Base-by-base conservation (phyloP, 2,113 vertebrate genomes). In the Bostrychus sinensis region DNA sequence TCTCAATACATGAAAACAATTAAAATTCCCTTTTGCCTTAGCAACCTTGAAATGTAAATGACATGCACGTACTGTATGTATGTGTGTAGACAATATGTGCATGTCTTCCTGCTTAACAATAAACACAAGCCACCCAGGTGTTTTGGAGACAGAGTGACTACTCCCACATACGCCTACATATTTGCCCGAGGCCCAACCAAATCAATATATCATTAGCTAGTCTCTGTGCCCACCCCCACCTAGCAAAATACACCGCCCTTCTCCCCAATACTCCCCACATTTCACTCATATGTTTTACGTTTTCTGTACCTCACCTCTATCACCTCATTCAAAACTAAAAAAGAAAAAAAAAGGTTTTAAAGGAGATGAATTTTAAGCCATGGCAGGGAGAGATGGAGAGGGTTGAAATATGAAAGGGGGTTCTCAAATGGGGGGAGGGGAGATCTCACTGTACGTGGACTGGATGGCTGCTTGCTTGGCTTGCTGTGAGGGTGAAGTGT, bases 141-240 rank as follows among this genome's bases (percentile, higher is more conserved):
- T 86, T 86, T 77, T 38, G 26, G 3, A 74, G 64, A 62, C 79
- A 71, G 77, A 54, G 63, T 41, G 62, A 57, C 36, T 71, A 74
- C 69, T 80, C 80, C 81, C 84, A 85, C 84, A 23, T 11, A 77
- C 77, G 72, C 82, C 74, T 38, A 66, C 72, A 63, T 58, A 54
- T 77, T 77, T 70, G 77, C 84, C 82, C 77, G 62, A 14, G 84
- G 89, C 80, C 58, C 53, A 67, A 16, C 30, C 75, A 66, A 78
- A 91, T 91, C 89, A 89, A 91, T 90, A 89, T 67, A 84, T 87
- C 88, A 89, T 91, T 86, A 89, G 80, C 70, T 64, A 69, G 54
- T 66, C 78, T 80, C 61, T 72, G 63, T 66, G 28, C 76, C 67
- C 66, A 48, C 20, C 72, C 70, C 30, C 43, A 48, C 54, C 58